A percentile compares a stretch with the other conserved stretches of the same genome.
Conservation (phyloP, 2,113 vertebrate genomes). For the Microcebus griseorufus region DNA sequence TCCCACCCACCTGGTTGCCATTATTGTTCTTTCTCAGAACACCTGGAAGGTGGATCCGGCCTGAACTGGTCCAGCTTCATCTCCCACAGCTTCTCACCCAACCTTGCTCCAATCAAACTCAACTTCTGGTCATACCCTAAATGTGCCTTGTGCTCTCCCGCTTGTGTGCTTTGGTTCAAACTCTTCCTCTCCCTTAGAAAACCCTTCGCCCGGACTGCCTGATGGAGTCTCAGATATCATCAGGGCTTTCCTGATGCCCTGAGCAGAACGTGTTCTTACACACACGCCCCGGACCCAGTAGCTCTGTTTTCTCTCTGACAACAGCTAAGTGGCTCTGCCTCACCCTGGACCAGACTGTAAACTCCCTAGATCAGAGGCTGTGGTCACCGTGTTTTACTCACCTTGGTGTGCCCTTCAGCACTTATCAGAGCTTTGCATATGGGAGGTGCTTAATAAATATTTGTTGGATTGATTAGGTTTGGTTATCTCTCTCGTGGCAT, state of each 20-base stretch:
- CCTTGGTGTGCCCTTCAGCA: background rate
- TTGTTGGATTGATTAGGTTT: background rate
- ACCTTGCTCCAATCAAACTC: background rate
- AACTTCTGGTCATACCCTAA: background rate
- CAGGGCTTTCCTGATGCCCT: background rate
- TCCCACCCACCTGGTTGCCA: background rate
- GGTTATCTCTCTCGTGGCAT: background rate
- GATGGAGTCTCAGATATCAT: background rate
- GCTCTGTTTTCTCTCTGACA: background rate
- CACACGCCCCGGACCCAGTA: background rate
- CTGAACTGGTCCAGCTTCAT: background rate
- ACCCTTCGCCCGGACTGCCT: background rate
- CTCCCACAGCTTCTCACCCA: background rate
- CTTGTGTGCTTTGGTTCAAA: background rate
- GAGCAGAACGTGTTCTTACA: background rate
- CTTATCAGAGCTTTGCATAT: background rate
- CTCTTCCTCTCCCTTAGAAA: background rate
- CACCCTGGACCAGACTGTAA: background rate
- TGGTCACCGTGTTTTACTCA: background rate
- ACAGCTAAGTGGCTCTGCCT: background rate
- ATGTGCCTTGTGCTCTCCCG: background rate
- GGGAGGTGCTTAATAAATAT: background rate
- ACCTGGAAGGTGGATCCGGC: too few relatives aligned
- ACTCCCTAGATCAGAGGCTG: background rate
- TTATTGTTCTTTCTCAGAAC: background rate